Evolutionary conservation across 2,888 invertebrate genomes (phyloP), one percentile per base, ranked within the genome.

Genomic region (Carabus problematicus): DNA sequence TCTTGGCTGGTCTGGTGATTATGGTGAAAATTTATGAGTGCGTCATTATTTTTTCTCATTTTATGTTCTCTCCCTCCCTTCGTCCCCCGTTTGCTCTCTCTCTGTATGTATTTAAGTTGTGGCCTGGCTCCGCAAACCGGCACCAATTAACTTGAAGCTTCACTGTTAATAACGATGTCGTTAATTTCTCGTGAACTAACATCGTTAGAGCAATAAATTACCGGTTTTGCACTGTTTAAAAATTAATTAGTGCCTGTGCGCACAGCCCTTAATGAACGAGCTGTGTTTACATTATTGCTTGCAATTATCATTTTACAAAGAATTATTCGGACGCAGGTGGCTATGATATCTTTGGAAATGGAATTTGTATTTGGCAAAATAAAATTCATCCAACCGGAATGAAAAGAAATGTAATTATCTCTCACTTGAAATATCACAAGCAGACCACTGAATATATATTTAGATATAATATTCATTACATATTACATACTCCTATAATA

Each of bases 261-360:
- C 29, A 16, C 29, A 52, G 60, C 45, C 29, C 29, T 29, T 29
- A 67, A 67, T 60, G 49, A 67, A 67, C 60, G 60, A 41, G 52
- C 60, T 54, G 45, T 67, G 67, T 67, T 67, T 67, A 67, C 67
- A 67, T 67, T 67, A 67, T 67, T 67, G 67, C 67, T 60, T 14
- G 67, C 60, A 67, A 67, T 67, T 67, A 67, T 67, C 67, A 67
- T 67, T 67, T 67, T 14, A 52, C 52, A 19, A 52, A 52, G 9
- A 52, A 18, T 52, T 16, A 9, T 9, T 8, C 52, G 18, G 14
- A 29, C 29, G 6, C 29, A 29, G 29, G 29, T 29, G 29, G 29
- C 29, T 29, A n/a, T n/a, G n/a, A n/a, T n/a, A n/a, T n/a, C n/a
- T n/a, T n/a, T n/a, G n/a, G n/a, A n/a, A n/a, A n/a, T n/a, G n/a